Percentiles rank a stretch among this genome's conserved stretches.
Conservation (phyloP, 2,797 vertebrate genomes). For the Enteromius trimaculatus region DNA sequence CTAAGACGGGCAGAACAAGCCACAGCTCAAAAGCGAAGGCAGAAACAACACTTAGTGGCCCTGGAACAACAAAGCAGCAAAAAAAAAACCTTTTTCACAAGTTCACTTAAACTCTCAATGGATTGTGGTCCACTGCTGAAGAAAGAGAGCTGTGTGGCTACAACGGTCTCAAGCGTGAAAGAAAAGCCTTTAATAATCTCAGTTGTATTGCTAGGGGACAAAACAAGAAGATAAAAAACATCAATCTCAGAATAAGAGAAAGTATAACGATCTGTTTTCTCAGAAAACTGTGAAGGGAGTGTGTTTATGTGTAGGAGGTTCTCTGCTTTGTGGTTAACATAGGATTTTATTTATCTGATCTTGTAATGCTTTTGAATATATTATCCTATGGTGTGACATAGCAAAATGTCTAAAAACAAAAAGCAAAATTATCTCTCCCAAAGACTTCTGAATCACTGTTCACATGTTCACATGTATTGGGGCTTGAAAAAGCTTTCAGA, state of each 20-base stretch:
- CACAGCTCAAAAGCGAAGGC: neutral
- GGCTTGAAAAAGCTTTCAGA: constrained; percentile 10
- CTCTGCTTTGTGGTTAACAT: neutral
- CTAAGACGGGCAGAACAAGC: constrained; percentile 12
- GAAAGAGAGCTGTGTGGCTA: constrained; percentile 7
- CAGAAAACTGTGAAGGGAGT: neutral
- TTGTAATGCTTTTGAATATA: neutral
- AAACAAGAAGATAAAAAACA: neutral
- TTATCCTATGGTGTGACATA: too few species aligned
- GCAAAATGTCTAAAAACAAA: too few species aligned
- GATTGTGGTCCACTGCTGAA: constrained; percentile 10
- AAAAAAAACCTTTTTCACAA: constrained; percentile 6
- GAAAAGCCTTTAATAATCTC: constrained; percentile 8
- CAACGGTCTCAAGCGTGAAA: neutral
- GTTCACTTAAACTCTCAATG: constrained; percentile 39
- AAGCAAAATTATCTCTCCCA: too few species aligned
- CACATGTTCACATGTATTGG: neutral
- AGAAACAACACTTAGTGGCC: constrained; percentile 13
- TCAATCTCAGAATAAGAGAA: neutral
- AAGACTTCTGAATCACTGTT: neutral
- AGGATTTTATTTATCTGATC: neutral
- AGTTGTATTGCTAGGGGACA: neutral
- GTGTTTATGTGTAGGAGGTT: neutral
- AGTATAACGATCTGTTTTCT: neutral
- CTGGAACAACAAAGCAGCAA: constrained; percentile 6